These are phyloP conservation scores for Myotis planiceps DNA, from an alignment of 2,797 vertebrate species.

Conservation along the genomic window DNA sequence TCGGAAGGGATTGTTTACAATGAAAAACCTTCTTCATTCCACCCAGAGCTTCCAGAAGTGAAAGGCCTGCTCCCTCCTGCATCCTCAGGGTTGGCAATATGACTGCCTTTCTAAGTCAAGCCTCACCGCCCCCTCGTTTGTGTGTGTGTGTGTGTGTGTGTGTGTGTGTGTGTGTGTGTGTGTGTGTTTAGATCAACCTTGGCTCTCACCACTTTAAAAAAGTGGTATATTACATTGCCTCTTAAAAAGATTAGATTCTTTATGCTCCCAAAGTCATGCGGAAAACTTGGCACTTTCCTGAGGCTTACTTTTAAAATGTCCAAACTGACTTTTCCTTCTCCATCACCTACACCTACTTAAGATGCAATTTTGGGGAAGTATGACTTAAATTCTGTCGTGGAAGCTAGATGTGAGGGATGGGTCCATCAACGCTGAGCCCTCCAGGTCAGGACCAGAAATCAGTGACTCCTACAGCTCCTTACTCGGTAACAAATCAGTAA, in stretches of 20 bases:
- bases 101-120: neutral
- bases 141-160: too few species aligned
- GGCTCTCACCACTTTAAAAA: slow-evolving; percentile 44
- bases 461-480: neutral
- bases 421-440: neutral
- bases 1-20: neutral
- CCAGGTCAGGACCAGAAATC: neutral
- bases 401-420: neutral
- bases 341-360: neutral
- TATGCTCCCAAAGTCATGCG: slow-evolving; percentile 24
- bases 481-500: accelerated
- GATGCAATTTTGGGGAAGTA: slow-evolving; percentile 13
- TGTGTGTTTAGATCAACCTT: slow-evolving; percentile 10
- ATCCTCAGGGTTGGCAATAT: neutral
- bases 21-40: neutral
- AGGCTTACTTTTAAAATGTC: slow-evolving; percentile 11
- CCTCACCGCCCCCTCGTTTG: accelerated
- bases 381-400: neutral
- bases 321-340: slow-evolving; percentile 49
- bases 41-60: neutral
- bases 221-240: neutral
- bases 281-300: slow-evolving; percentile 26
- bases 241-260: slow-evolving; percentile 57
- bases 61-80: neutral
- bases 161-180: too few species aligned